A percentile compares a stretch with the other conserved stretches of the same genome.
Evolutionary conservation across 1,140 invertebrate species (phyloP).

Genomic region (Nasonia giraulti): DNA sequence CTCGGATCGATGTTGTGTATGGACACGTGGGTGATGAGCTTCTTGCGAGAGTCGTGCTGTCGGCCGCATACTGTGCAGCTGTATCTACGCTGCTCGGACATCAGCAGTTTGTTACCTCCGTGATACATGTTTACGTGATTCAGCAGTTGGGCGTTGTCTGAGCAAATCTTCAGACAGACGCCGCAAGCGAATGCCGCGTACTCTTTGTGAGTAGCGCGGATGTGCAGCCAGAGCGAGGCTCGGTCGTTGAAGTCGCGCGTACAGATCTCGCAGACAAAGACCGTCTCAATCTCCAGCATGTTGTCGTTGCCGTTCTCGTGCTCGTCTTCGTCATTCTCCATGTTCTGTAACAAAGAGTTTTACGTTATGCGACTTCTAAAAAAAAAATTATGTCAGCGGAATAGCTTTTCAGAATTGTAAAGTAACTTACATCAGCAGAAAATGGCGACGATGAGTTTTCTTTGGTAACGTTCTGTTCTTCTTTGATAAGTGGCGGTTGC

Average conservation of each 20-base stretch:
- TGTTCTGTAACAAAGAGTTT: slow-evolving; percentile 34
- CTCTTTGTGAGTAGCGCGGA: slow-evolving; percentile 76
- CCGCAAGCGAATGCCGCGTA: slow-evolving; percentile 77
- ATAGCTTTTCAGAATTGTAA: background rate
- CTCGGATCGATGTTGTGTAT: slow-evolving; percentile 75
- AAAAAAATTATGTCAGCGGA: background rate
- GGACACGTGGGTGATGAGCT: slow-evolving; percentile 76
- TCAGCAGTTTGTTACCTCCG: slow-evolving; percentile 67
- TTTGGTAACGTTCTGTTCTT: slow-evolving; percentile 45
- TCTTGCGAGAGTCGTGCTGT: slow-evolving; percentile 77
- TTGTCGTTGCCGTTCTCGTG: slow-evolving; percentile 62
- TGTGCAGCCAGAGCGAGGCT: slow-evolving; percentile 76
- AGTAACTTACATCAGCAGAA: slow-evolving; percentile 46
- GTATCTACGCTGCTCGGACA: slow-evolving; percentile 70
- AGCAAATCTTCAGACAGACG: slow-evolving; percentile 76
- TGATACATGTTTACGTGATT: slow-evolving; percentile 75
- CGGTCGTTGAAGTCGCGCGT: slow-evolving; percentile 75
- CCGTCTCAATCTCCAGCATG: slow-evolving; percentile 68
- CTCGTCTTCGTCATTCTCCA: slow-evolving; percentile 63
- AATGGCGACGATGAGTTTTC: slow-evolving; percentile 45
- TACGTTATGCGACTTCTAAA: background rate
- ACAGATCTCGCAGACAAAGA: slow-evolving; percentile 75
- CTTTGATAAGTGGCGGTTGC: slow-evolving; percentile 17
- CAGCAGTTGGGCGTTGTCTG: slow-evolving; percentile 72
- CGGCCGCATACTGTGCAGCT: slow-evolving; percentile 77